A percentile compares a stretch with the other conserved stretches of the same genome.
Conservation (phyloP, 2,888 invertebrate genomes). For the Seira musarum region DNA sequence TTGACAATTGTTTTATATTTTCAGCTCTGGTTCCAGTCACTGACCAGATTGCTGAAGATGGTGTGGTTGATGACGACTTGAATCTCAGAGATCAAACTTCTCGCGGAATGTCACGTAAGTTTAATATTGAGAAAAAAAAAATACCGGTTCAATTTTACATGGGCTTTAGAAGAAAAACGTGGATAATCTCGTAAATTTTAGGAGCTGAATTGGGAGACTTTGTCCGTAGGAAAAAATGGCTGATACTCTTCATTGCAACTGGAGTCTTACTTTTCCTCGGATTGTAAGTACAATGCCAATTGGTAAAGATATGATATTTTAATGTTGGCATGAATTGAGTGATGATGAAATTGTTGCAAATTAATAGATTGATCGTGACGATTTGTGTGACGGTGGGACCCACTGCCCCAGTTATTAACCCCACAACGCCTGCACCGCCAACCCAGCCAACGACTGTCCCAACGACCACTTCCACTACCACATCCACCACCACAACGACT, state of each 20-base stretch:
- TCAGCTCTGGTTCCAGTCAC: constrained; percentile 23
- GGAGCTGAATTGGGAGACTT: background rate
- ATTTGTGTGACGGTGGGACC: constrained; percentile 20
- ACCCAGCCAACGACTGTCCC: background rate
- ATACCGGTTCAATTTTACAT: background rate
- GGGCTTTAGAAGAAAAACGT: background rate
- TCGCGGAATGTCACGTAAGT: background rate
- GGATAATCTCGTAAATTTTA: background rate
- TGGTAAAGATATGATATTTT: no score
- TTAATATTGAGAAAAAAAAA: background rate
- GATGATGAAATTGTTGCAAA: background rate
- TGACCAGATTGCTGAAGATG: background rate
- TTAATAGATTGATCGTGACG: constrained; percentile 12
- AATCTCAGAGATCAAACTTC: background rate
- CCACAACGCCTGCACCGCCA: constrained; percentile 23
- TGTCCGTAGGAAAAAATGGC: constrained; percentile 6
- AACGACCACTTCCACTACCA: constrained; percentile 1
- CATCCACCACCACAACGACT: constrained; percentile 10
- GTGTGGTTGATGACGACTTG: background rate
- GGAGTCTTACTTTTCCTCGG: constrained; percentile 9
- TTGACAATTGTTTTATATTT: background rate
- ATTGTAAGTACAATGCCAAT: no score
- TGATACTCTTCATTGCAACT: background rate
- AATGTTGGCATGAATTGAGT: no score
- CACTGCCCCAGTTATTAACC: constrained; percentile 22